A percentile compares a stretch with the other conserved stretches of the same genome.
These are phyloP conservation scores for Conchocele bisecta DNA, from an alignment of 2,888 invertebrate genomes.

Conservation along the genomic window DNA sequence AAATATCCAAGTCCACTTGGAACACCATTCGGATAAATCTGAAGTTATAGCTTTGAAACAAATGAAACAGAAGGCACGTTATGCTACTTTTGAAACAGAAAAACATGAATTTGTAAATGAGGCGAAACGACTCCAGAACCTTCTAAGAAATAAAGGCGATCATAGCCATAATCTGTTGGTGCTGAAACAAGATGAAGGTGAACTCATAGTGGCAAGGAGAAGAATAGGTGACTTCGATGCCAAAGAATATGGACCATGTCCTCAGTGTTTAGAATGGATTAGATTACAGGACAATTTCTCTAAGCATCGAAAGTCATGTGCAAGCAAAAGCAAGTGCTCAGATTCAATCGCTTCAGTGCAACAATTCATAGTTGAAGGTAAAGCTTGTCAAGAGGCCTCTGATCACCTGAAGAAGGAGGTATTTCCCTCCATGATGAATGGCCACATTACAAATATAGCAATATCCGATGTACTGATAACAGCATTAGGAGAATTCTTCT, in stretches of 20 bases:
- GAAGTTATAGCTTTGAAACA: background rate
- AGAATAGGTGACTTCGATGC: background rate
- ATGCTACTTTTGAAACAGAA: background rate
- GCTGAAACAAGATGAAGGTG: slow-evolving; percentile 17
- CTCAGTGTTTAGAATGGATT: slow-evolving; percentile 38
- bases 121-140: background rate
- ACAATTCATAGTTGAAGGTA: slow-evolving; percentile 2
- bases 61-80: background rate
- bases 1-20: slow-evolving; percentile 41
- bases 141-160: slow-evolving; percentile 31
- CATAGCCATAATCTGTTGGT: slow-evolving; percentile 25
- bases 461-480: slow-evolving; percentile 19
- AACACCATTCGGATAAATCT: slow-evolving; percentile 2
- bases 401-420: slow-evolving; percentile 14
- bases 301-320: slow-evolving; percentile 12
- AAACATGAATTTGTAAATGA: background rate
- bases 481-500: slow-evolving; percentile 19
- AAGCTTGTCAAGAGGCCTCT: slow-evolving; percentile 3
- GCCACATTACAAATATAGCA: slow-evolving; percentile 14
- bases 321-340: slow-evolving; percentile 1
- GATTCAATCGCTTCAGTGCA: background rate
- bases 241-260: slow-evolving; percentile 35
- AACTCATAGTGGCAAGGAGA: slow-evolving; percentile 18
- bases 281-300: slow-evolving; percentile 13
- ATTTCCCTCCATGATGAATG: slow-evolving; percentile 30